Percentiles rank a stretch among this genome's conserved stretches.
phyloP scores from a whole-genome alignment of 35 echinoderm and acorn worm genomes.

The Holothuria glaberrima region DNA sequence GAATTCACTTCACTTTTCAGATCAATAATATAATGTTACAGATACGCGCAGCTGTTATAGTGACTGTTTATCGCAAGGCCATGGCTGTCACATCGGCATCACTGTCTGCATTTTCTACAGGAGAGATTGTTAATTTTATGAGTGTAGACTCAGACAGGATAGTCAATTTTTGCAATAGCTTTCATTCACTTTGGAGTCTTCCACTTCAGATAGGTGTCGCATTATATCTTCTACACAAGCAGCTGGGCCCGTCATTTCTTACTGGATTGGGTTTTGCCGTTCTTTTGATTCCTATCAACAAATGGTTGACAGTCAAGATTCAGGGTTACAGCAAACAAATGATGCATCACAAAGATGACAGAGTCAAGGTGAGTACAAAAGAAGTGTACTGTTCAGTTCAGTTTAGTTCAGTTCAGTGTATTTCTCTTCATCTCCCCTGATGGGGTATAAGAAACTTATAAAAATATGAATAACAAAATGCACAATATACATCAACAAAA shows the following conservation, averaged over 20 bases:
- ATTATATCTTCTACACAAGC: conserved; percentile 80
- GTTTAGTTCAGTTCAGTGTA: too few relatives aligned
- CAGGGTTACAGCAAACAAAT: conserved; percentile 77
- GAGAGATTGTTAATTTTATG: conserved; percentile 99
- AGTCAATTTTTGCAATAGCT: conserved; percentile 92
- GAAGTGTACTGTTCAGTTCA: too few relatives aligned
- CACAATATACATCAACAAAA: too few relatives aligned
- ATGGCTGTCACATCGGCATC: conserved; percentile 76
- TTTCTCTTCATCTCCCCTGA: too few relatives aligned
- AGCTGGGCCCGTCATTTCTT: conserved; percentile 73
- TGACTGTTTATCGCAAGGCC: conserved; percentile 86
- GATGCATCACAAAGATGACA: conserved; percentile 90
- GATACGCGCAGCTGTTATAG: conserved; percentile 81
- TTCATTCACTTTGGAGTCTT: conserved; percentile 98
- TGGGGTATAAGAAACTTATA: too few relatives aligned
- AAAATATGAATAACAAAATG: too few relatives aligned
- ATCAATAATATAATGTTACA: conserved; percentile 80
- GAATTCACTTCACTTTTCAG: conserved; percentile 91
- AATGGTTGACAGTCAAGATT: conserved; percentile 92
- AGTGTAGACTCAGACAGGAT: conserved; percentile 93
- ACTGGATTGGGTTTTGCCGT: conserved; percentile 82
- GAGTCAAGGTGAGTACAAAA: conserved; percentile 88
- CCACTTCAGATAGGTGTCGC: conserved; percentile 88
- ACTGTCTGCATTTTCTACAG: conserved; percentile 78
- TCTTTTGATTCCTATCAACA: conserved; percentile 84